Base-by-base conservation (phyloP, 2,113 vertebrate species). In the Hassar affinis region DNA sequence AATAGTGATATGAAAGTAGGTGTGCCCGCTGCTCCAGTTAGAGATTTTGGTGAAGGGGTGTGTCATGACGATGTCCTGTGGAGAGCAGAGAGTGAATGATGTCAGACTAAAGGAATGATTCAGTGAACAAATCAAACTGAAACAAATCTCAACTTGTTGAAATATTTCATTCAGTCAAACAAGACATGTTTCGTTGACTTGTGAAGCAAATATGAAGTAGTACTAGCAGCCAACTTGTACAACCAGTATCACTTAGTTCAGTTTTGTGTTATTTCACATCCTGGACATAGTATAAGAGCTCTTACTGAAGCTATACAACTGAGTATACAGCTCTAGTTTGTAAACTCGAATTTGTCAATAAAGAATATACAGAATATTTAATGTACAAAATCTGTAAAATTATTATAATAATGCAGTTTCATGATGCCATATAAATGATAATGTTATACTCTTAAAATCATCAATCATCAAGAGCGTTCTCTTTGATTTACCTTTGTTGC, bases 1-100 rank as follows among this genome's bases (percentile, higher is more conserved):
- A 0, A 99, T 98, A 83, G 97, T 99, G 91, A 99, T 97, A 86
- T 99, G 97, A 93, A 99, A 99, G 89, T 99, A 99, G 0, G 97
- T 99, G 92, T 98, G 98, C 79, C 97, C 97, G 0, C 97, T 99
- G 92, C 97, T 99, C 97, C 97, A 99, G 93, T 99, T 99, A 71
- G 97, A 99, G 90, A 99, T 98, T 94, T 99, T 99, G 59, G 97
- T 99, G 93, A 99, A 99, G 18, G 97, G 95, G 61, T 99, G 96
- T 11, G 97, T 98, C 64, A 94, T 96, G 86, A 99, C 87, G 82
- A 98, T 95, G 86, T 98, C 97, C 97, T 99, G 85, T 20, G 77
- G 84, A 27, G 62, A 69, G 52, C 17, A 56, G 25, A 61, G 45
- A 72, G 30, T 38, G 42, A 54, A 64, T 66, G 10, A 15, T 27